phyloP scores from a whole-genome alignment of 1,140 invertebrate species.

The Pantala flavescens region DNA sequence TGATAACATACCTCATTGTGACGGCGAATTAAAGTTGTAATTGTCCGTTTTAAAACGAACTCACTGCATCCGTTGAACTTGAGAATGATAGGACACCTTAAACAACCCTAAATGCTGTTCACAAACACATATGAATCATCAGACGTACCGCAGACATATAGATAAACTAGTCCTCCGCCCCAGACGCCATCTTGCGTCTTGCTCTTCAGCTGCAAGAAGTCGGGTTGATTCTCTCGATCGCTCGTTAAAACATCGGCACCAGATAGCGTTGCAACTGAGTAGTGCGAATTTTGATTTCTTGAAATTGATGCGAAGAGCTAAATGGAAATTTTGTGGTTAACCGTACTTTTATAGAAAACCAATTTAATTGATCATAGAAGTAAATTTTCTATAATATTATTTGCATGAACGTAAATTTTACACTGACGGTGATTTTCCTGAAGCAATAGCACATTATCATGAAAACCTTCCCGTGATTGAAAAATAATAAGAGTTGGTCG shows the following conservation, averaged over 20 bases:
- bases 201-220: constrained; percentile 7
- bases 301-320: too few species aligned
- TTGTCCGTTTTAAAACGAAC: not conserved
- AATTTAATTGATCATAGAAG: too few species aligned
- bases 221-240: not conserved
- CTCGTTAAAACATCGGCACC: not conserved
- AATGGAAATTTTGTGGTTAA: too few species aligned
- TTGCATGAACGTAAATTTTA: too few species aligned
- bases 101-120: not conserved
- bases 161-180: not conserved
- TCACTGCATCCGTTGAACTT: not conserved
- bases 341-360: too few species aligned
- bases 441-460: too few species aligned
- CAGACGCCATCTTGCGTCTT: constrained; percentile 7
- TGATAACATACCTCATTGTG: not conserved
- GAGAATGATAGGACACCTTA: not conserved
- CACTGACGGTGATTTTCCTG: too few species aligned
- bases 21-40: not conserved
- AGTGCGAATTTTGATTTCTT: too few species aligned
- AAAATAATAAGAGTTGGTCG: too few species aligned
- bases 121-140: not conserved
- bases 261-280: not conserved
- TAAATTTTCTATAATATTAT: too few species aligned
- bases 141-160: not conserved
- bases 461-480: too few species aligned